These are phyloP conservation scores for Ametastegia equiseti DNA, from an alignment of 2,888 invertebrate species.

Conservation along the genomic window DNA sequence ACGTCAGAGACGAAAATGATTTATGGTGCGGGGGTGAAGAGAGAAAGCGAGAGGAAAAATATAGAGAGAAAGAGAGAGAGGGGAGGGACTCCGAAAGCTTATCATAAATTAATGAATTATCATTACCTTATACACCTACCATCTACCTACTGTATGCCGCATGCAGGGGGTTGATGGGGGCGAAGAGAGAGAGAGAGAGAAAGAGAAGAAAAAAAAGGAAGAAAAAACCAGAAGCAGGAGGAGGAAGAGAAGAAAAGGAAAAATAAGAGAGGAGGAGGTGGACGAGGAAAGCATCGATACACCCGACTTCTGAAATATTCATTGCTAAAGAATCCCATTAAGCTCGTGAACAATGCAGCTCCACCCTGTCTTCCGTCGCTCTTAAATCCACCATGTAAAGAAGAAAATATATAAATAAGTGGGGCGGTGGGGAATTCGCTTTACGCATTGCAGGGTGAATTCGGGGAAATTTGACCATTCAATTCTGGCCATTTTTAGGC, in stretches of 20 bases:
- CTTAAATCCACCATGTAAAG: not conserved
- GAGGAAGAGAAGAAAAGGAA: slow-evolving; percentile 10
- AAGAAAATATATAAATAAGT: slow-evolving; percentile 1
- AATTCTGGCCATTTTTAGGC: too few relatives aligned
- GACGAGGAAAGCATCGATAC: slow-evolving; percentile 54
- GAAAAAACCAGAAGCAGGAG: slow-evolving; percentile 36
- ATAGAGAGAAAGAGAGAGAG: slow-evolving; percentile 55
- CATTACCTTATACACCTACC: slow-evolving; percentile 56
- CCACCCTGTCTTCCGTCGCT: not conserved
- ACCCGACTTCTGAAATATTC: slow-evolving; percentile 57
- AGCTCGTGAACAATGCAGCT: slow-evolving; percentile 27
- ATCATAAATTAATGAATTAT: slow-evolving; percentile 75
- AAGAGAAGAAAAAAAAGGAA: slow-evolving; percentile 48
- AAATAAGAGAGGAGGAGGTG: slow-evolving; percentile 24
- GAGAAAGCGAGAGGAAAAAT: slow-evolving; percentile 41
- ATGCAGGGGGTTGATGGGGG: not conserved
- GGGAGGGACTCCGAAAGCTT: slow-evolving; percentile 69
- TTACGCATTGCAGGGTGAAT: too few relatives aligned
- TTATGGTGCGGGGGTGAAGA: slow-evolving; percentile 65
- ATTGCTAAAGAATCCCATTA: slow-evolving; percentile 50
- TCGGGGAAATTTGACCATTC: too few relatives aligned
- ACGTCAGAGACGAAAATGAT: slow-evolving; percentile 73
- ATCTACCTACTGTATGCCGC: not conserved
- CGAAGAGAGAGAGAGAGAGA: slow-evolving; percentile 51
- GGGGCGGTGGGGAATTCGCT: too few relatives aligned